These are phyloP conservation scores for Malthinus seriepunctatus DNA, from an alignment of 2,888 invertebrate species.

Conservation along the genomic window DNA sequence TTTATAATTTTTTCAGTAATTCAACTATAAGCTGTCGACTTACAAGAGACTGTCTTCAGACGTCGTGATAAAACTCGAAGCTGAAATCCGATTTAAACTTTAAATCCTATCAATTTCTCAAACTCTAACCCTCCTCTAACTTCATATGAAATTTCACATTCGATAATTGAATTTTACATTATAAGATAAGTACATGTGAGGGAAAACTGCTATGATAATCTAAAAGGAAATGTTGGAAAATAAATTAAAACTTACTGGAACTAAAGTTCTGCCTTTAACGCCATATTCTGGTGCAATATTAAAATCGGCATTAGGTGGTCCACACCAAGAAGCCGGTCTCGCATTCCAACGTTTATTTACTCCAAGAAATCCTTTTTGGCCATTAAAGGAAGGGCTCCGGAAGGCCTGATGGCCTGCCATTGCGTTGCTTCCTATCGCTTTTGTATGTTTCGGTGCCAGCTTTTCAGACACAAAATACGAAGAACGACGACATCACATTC, in stretches of 20 bases:
- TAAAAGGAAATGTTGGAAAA: neutral
- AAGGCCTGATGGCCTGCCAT: conserved; percentile 20
- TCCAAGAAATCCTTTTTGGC: conserved; percentile 41
- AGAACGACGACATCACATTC: no score
- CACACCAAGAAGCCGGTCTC: conserved; percentile 49
- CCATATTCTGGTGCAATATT: neutral
- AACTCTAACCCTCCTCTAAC: neutral
- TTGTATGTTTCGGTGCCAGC: neutral
- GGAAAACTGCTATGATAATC: neutral
- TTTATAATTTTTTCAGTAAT: no score
- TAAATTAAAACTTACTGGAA: conserved; percentile 11
- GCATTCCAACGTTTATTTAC: conserved; percentile 46
- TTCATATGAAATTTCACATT: neutral
- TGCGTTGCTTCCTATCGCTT: conserved; percentile 11
- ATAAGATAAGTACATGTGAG: neutral
- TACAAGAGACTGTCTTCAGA: neutral
- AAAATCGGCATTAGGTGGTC: conserved; percentile 31
- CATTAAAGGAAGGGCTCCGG: conserved; percentile 26
- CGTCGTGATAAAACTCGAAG: neutral
- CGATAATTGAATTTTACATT: neutral
- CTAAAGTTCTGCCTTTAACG: conserved; percentile 9
- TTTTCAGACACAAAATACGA: no score
- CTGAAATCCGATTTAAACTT: conserved; percentile 4
- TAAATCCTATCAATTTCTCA: conserved; percentile 4
- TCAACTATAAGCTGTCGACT: no score